These are phyloP conservation scores for Anguilla megastoma DNA, from an alignment of 2,797 vertebrate genomes.

Conservation along the genomic window DNA sequence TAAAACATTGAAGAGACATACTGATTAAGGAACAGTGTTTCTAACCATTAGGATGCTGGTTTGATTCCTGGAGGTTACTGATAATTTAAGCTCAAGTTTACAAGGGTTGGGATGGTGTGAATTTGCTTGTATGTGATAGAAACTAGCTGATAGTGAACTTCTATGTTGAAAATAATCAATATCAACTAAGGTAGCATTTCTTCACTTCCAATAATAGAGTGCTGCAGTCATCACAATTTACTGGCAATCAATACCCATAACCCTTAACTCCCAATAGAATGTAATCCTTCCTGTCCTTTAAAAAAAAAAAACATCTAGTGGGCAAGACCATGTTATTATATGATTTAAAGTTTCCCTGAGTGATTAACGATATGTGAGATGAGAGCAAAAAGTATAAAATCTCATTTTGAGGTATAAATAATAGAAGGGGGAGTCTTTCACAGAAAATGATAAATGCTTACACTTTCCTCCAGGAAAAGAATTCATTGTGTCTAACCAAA, in stretches of 20 bases:
- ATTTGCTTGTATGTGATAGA: slow-evolving; percentile 33
- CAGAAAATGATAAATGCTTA: neutral
- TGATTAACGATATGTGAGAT: neutral
- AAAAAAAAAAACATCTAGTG: slow-evolving; percentile 6
- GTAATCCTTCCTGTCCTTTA: neutral
- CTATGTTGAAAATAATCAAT: slow-evolving; percentile 41
- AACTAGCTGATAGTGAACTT: slow-evolving; percentile 12
- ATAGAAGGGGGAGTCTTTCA: slow-evolving; percentile 1
- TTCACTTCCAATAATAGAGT: slow-evolving; percentile 40
- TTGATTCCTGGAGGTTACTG: slow-evolving; percentile 1
- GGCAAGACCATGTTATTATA: neutral
- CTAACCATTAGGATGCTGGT: neutral
- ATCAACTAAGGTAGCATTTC: slow-evolving; percentile 32
- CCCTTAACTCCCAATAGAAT: slow-evolving; percentile 22
- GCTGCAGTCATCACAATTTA: slow-evolving; percentile 44
- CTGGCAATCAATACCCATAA: slow-evolving; percentile 46
- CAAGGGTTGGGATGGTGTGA: neutral
- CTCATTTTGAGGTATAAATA: slow-evolving; percentile 8
- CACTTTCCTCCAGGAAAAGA: neutral
- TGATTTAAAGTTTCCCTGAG: neutral
- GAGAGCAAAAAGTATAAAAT: neutral
- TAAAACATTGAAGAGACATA: too few relatives aligned
- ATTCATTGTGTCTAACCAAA: neutral
- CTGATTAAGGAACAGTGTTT: too few relatives aligned
- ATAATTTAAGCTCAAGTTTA: neutral